Evolutionary conservation across 2,113 vertebrate species (phyloP).

Genomic region (Butorides virescens): DNA sequence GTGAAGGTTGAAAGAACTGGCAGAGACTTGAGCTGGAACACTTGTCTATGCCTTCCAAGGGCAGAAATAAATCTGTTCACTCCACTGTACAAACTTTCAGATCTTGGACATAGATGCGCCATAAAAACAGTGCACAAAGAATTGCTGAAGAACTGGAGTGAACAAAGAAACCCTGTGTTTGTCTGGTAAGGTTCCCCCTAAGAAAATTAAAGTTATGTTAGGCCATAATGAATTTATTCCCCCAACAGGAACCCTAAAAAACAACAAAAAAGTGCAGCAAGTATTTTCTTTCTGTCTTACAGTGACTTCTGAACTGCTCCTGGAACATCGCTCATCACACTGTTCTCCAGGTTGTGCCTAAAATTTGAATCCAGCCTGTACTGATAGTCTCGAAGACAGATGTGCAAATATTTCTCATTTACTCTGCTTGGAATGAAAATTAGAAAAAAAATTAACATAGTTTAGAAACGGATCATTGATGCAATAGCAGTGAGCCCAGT

Average conservation of each 20-base stretch:
- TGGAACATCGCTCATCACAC: background rate
- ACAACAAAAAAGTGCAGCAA: accelerated
- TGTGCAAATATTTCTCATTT: background rate
- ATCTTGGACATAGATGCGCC: background rate
- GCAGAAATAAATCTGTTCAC: background rate
- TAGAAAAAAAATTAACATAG: background rate
- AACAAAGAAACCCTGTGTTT: background rate
- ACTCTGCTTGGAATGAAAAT: background rate
- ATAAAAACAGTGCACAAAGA: background rate
- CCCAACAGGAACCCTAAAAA: background rate
- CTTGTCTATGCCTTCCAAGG: background rate
- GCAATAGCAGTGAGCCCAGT: background rate
- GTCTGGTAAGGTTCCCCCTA: background rate
- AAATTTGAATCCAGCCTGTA: background rate
- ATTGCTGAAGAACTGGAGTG: background rate
- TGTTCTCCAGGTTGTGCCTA: background rate
- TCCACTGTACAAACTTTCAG: background rate
- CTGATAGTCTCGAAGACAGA: background rate
- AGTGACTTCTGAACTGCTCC: background rate
- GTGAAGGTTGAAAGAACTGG: background rate
- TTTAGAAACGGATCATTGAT: background rate
- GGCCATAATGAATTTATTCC: background rate
- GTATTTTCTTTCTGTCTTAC: background rate
- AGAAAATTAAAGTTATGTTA: background rate
- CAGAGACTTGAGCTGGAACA: background rate